These are phyloP conservation scores for Cremastobaeus sp. DNA, from an alignment of 2,888 invertebrate species.

Conservation along the genomic window DNA sequence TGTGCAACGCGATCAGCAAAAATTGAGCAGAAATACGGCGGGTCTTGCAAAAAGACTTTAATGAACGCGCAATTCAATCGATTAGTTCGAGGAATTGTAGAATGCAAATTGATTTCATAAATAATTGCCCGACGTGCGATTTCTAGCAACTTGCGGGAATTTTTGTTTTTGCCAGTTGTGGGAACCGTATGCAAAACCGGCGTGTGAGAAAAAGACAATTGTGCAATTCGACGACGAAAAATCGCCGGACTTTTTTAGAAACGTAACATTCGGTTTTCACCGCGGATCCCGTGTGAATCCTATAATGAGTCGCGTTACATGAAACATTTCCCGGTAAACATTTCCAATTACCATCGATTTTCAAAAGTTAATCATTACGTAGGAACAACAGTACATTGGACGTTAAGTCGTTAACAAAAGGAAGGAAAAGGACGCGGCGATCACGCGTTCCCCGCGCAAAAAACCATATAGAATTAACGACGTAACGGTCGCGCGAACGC, in stretches of 20 bases:
- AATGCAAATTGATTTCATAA: no score
- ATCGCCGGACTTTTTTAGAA: no score
- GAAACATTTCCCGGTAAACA: constrained; percentile 33
- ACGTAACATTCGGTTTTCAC: constrained; percentile 1
- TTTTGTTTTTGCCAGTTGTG: no score
- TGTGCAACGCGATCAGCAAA: no score
- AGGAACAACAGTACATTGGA: constrained; percentile 51
- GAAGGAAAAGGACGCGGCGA: constrained; percentile 24
- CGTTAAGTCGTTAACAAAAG: constrained; percentile 49
- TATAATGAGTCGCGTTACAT: constrained; percentile 16
- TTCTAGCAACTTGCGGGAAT: no score
- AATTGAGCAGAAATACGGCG: not conserved
- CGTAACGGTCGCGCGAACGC: constrained; percentile 38
- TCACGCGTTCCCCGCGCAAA: constrained; percentile 8
- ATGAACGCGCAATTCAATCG: constrained; percentile 12
- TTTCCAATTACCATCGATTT: constrained; percentile 46
- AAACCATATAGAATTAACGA: constrained; percentile 35
- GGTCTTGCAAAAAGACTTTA: not conserved
- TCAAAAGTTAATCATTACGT: constrained; percentile 48
- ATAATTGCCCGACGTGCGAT: no score
- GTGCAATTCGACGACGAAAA: not conserved
- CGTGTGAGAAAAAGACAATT: no score
- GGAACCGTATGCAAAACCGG: no score
- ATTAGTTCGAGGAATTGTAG: not conserved
- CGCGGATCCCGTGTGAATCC: not conserved